Percentiles rank a stretch among this genome's conserved stretches.
Conservation (phyloP, 2,888 invertebrate genomes). For the Aleiodes leptofemur region DNA sequence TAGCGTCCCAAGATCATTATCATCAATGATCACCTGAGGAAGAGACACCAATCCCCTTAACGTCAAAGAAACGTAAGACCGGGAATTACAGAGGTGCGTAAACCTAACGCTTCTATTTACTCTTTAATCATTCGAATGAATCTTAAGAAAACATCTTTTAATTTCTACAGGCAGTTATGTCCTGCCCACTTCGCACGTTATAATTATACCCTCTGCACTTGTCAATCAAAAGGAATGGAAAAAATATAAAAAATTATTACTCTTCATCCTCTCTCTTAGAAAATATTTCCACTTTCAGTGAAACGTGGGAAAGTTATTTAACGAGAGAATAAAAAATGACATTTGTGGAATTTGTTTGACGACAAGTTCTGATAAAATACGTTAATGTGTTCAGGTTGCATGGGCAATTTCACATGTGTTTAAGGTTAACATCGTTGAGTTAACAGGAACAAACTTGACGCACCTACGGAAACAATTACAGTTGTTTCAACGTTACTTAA, state of each 20-base stretch:
- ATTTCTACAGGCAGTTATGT: slow-evolving; percentile 12
- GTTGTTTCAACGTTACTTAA: slow-evolving; percentile 17
- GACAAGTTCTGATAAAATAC: slow-evolving; percentile 10
- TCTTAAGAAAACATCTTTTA: slow-evolving; percentile 34
- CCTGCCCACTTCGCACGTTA: slow-evolving; percentile 25
- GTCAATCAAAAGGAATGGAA: too few relatives aligned
- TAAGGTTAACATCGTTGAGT: background rate
- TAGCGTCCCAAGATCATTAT: slow-evolving; percentile 28
- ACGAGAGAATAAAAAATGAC: background rate
- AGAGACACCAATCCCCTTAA: slow-evolving; percentile 11
- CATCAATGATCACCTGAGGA: slow-evolving; percentile 10
- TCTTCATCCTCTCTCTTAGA: background rate
- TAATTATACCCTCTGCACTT: slow-evolving; percentile 14
- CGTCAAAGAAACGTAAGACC: background rate
- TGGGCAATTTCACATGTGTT: slow-evolving; percentile 26
- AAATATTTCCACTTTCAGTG: background rate
- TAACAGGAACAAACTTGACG: slow-evolving; percentile 37
- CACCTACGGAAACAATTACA: slow-evolving; percentile 7
- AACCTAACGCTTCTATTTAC: slow-evolving; percentile 28
- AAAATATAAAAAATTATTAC: background rate
- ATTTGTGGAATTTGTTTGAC: slow-evolving; percentile 22
- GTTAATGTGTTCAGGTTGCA: slow-evolving; percentile 25
- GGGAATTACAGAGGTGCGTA: slow-evolving; percentile 10
- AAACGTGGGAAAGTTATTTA: slow-evolving; percentile 20
- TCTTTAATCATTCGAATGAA: slow-evolving; percentile 6